phyloP scores from a whole-genome alignment of 2,797 vertebrate species.

The Hyperoplus lanceolatus region DNA sequence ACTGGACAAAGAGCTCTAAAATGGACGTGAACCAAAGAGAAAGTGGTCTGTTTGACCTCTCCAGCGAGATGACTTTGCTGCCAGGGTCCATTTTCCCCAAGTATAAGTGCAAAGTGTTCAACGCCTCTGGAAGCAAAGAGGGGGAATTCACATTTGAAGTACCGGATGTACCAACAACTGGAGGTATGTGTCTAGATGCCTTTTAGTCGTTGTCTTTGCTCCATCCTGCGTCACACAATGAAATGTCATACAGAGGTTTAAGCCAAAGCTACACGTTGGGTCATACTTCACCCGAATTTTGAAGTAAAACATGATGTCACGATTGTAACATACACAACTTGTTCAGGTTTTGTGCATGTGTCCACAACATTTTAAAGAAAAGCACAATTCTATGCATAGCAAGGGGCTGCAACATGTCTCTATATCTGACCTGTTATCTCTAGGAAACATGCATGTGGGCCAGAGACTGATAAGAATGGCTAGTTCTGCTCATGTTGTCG shows the following conservation, averaged over 20 bases:
- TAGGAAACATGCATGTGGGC: not conserved
- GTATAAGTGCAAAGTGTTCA: constrained; percentile 72
- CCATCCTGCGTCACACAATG: not conserved
- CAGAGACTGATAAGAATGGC: not conserved
- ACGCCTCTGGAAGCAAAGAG: constrained; percentile 42
- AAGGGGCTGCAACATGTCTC: not conserved
- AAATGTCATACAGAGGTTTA: not conserved
- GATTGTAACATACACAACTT: not conserved
- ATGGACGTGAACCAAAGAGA: accelerated
- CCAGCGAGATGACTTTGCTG: constrained; percentile 61
- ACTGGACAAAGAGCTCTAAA: not conserved
- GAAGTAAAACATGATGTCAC: not conserved
- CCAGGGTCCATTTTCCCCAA: accelerated
- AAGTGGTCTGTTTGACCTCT: constrained; percentile 58
- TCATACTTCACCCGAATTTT: not conserved
- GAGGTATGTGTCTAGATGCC: not conserved
- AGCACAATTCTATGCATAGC: not conserved
- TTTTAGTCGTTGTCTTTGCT: not conserved
- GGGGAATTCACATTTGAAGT: accelerated
- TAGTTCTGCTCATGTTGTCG: accelerated
- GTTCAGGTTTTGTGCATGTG: not conserved
- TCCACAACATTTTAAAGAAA: no score
- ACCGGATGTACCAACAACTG: accelerated
- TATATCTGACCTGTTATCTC: not conserved
- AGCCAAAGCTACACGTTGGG: not conserved